These are phyloP conservation scores for Serrognathus titanus DNA, from an alignment of 2,888 invertebrate genomes.

Conservation along the genomic window DNA sequence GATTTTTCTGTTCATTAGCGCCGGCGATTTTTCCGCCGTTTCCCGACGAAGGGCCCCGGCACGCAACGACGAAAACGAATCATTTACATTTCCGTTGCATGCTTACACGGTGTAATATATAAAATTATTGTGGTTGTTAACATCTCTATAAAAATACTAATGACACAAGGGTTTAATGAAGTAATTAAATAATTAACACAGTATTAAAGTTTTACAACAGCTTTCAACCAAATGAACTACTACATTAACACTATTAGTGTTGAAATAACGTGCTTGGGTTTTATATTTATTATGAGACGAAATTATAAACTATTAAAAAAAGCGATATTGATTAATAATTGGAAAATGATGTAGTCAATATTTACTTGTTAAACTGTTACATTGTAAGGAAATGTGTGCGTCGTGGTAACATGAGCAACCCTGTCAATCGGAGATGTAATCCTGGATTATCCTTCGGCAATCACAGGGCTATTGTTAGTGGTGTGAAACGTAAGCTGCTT, in stretches of 20 bases:
- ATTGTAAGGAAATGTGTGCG: neutral
- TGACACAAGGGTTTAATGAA: slow-evolving; percentile 9
- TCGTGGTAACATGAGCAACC: slow-evolving; percentile 39
- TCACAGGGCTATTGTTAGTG: slow-evolving; percentile 49
- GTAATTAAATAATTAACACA: slow-evolving; percentile 3
- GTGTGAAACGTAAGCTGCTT: slow-evolving; percentile 48
- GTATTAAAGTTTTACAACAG: neutral
- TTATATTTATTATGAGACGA: no score
- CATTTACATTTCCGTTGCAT: slow-evolving; percentile 1
- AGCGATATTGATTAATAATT: no score
- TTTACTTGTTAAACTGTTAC: no score
- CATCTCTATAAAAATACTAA: slow-evolving; percentile 13
- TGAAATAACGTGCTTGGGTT: no score
- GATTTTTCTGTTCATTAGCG: neutral
- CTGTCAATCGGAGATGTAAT: slow-evolving; percentile 47
- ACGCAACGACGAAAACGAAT: neutral
- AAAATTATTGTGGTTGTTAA: slow-evolving; percentile 8
- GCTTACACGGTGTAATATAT: neutral
- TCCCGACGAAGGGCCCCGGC: neutral
- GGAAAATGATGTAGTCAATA: no score
- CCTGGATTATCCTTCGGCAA: slow-evolving; percentile 49
- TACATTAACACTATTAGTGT: no score
- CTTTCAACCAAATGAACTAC: no score
- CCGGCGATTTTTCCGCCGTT: neutral
- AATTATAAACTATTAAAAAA: no score